Conservation (phyloP, 2,888 invertebrate genomes). For the Eilema caniola region DNA sequence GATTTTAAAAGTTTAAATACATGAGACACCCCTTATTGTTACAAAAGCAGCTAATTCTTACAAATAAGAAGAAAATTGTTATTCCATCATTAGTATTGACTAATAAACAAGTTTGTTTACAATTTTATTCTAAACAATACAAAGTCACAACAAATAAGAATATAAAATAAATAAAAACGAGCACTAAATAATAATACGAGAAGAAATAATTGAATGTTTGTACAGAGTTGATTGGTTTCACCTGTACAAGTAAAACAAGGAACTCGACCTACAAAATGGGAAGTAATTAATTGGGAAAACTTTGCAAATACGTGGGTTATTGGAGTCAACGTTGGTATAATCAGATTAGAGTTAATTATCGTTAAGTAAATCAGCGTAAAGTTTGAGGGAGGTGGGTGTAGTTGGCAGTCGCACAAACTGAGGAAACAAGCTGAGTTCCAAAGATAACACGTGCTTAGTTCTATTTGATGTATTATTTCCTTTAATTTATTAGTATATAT, state of each 20-base stretch:
- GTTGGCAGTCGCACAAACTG: neutral
- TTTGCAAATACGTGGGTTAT: slow-evolving; percentile 34
- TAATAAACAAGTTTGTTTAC: too few species aligned
- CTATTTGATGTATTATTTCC: neutral
- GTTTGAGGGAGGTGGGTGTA: slow-evolving; percentile 19
- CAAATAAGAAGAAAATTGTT: too few species aligned
- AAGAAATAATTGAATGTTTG: slow-evolving; percentile 36
- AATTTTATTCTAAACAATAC: neutral
- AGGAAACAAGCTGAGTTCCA: neutral
- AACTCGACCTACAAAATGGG: slow-evolving; percentile 31
- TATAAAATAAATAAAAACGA: neutral
- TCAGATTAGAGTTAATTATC: slow-evolving; percentile 42
- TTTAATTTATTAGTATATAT: too few species aligned
- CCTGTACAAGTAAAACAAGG: slow-evolving; percentile 38
- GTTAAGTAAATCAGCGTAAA: slow-evolving; percentile 32
- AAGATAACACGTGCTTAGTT: neutral
- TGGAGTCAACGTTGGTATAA: slow-evolving; percentile 22
- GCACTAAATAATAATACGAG: slow-evolving; percentile 21
- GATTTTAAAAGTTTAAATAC: too few species aligned
- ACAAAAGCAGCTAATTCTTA: neutral
- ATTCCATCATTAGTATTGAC: too few species aligned
- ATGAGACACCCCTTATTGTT: neutral
- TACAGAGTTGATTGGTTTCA: slow-evolving; percentile 37
- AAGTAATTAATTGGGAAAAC: slow-evolving; percentile 55
- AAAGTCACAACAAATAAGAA: neutral